Base-by-base conservation (phyloP, 2,797 vertebrate genomes). In the Perodicticus potto region DNA sequence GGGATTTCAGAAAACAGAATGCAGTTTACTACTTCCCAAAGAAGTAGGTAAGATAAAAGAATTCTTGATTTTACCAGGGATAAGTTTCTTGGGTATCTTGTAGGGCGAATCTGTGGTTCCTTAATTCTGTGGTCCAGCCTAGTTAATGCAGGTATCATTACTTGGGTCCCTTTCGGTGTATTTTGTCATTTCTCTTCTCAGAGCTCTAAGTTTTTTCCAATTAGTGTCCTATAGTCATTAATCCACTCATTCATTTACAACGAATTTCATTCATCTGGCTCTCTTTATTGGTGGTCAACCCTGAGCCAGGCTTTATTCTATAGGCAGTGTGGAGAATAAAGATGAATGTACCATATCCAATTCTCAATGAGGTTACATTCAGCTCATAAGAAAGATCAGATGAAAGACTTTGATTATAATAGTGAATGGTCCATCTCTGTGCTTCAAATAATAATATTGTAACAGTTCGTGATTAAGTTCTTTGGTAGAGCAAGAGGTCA, bases 1-100 rank as follows among this genome's bases (percentile, higher is more conserved):
- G 94, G 88, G 83, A 37, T 81, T 97, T 95, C 63, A 91, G 57
- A 76, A 96, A 97, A 91, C 10, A 89, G 53, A 92, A 93, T 78
- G 45, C 20, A 70, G 89, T 97, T 93, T 92, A 25, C 23, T 96
- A 19, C 16, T 94, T 95, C 89, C n/a, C 63, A 49, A 93, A 84
- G 40, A 92, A 77, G 8, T 37, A 53, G 23, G 55, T 77, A 86
- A 92, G 59, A 94, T 67, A 45, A 61, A 96, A 77, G 20, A 76
- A 57, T 87, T 5, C 9, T 53, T 61, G 13, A 4, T 32, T 29
- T 53, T 43, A 11, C 19, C 14, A 0, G 49, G 6, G 17, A 12
- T 20, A 53, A 7, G 37, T 17, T 80, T 65, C 86, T 40, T 70
- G 19, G 34, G 2, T 78, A 34, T 63, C 9, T 82, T 34, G 16